Percentiles rank a stretch among this genome's conserved stretches.
Evolutionary conservation across 2,113 vertebrate genomes (phyloP).

Genomic region (Globicephala melas): DNA sequence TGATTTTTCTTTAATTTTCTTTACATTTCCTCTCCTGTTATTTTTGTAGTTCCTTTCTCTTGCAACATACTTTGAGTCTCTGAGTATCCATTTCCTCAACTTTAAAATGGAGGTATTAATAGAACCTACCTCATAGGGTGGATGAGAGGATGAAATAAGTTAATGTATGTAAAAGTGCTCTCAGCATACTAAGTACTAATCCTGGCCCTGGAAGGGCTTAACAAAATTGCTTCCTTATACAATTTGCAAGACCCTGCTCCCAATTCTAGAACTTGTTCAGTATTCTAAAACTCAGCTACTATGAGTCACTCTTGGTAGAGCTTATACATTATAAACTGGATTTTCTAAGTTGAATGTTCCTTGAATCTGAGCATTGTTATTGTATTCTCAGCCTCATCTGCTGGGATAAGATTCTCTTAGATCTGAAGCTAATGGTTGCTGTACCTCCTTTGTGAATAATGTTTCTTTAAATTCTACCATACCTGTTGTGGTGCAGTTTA

Average conservation of each 20-base stretch:
- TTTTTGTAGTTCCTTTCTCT: background rate
- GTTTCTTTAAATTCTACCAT: background rate
- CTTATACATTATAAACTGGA: background rate
- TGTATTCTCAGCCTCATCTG: background rate
- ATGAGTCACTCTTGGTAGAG: background rate
- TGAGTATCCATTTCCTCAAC: background rate
- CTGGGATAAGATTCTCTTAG: background rate
- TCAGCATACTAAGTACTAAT: constrained; percentile 12
- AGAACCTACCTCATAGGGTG: background rate
- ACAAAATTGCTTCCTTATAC: constrained; percentile 8
- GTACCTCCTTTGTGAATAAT: background rate
- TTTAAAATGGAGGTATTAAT: constrained; percentile 1
- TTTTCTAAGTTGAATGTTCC: background rate
- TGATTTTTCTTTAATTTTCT: background rate
- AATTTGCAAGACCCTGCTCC: background rate
- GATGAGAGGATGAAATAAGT: background rate
- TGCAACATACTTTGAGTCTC: background rate
- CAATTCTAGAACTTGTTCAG: constrained; percentile 1
- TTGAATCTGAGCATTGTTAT: constrained; percentile 4
- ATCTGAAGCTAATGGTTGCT: background rate
- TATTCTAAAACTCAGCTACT: background rate
- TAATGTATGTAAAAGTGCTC: constrained; percentile 26
- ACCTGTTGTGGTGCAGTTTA: background rate
- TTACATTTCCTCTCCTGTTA: background rate
- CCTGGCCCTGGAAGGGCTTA: background rate